Evolutionary conservation across 2,888 invertebrate species (phyloP).

Genomic region (Leucophenga maculata): DNA sequence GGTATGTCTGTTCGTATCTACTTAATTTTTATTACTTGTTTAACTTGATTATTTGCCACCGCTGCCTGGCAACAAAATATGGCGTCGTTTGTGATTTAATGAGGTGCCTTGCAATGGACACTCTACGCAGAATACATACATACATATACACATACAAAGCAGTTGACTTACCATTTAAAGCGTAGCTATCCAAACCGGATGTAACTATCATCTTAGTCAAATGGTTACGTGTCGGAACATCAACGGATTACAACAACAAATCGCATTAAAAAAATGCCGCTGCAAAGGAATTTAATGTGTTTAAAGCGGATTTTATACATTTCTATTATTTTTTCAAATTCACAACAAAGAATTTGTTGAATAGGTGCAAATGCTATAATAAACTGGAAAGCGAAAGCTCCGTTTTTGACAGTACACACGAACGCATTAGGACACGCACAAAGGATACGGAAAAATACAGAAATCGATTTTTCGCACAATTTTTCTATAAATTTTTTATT

Average conservation of each 20-base stretch:
- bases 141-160: slow-evolving; percentile 17
- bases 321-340: slow-evolving; percentile 24
- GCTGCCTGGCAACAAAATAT: not conserved
- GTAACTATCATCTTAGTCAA: slow-evolving; percentile 71
- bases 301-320: slow-evolving; percentile 1
- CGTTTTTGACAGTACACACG: slow-evolving; percentile 6
- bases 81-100: not conserved
- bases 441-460: slow-evolving; percentile 25
- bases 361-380: slow-evolving; percentile 15
- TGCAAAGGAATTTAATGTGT: not conserved
- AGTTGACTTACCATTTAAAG: slow-evolving; percentile 68
- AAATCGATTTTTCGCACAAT: slow-evolving; percentile 35
- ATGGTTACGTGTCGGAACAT: slow-evolving; percentile 23
- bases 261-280: slow-evolving; percentile 42
- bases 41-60: not conserved
- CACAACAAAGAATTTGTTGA: slow-evolving; percentile 21
- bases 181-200: slow-evolving; percentile 72
- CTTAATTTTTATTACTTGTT: not conserved
- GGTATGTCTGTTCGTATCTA: no score
- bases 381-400: slow-evolving; percentile 31
- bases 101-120: not conserved
- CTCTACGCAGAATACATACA: slow-evolving; percentile 14
- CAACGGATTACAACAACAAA: slow-evolving; percentile 30
- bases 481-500: slow-evolving; percentile 9
- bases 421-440: not conserved